Conservation (phyloP, 1,140 invertebrate genomes). For the Tenebrio molitor region DNA sequence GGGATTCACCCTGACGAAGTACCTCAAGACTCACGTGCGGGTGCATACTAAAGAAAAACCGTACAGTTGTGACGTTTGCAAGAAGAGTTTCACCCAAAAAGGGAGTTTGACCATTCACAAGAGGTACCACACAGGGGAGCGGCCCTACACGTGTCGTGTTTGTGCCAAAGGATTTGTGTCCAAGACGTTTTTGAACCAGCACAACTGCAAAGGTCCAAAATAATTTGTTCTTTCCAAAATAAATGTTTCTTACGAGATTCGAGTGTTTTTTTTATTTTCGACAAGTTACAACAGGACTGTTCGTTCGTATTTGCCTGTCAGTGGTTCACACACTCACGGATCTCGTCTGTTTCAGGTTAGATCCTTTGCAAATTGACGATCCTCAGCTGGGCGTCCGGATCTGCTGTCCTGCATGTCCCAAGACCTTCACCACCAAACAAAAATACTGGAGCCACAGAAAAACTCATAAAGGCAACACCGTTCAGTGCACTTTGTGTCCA, state of each 20-base stretch:
- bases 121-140: constrained; percentile 72
- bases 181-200: constrained; percentile 76
- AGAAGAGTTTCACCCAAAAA: constrained; percentile 74
- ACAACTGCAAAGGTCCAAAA: constrained; percentile 71
- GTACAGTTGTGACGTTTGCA: constrained; percentile 67
- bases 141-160: constrained; percentile 65
- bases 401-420: background rate
- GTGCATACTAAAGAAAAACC: constrained; percentile 67
- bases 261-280: no score
- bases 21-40: constrained; percentile 59
- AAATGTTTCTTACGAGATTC: no score
- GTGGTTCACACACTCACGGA: no score
- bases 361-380: no score
- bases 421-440: constrained; percentile 11
- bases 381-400: no score
- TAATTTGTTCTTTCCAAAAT: no score
- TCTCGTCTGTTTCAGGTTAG: no score
- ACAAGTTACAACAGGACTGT: no score
- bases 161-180: constrained; percentile 77
- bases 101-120: constrained; percentile 75
- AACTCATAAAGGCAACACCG: constrained; percentile 11
- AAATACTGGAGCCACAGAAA: background rate
- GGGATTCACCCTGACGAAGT: constrained; percentile 4
- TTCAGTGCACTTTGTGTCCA: constrained; percentile 27
- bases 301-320: no score